Conservation (phyloP, 2,888 invertebrate species). For the Dasysyrphus albostriatus region DNA sequence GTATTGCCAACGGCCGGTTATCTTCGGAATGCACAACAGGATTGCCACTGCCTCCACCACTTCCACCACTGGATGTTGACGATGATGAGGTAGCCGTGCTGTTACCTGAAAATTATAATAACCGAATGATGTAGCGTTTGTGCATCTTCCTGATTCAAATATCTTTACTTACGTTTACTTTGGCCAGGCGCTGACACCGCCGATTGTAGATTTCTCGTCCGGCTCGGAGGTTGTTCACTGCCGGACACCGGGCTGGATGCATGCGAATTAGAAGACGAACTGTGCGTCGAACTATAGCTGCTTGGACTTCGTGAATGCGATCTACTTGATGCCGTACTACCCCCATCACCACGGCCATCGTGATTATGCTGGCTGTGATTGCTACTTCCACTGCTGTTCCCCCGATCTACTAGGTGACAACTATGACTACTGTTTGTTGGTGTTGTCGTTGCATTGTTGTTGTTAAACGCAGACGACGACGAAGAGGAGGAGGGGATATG, state of each 20-base stretch:
- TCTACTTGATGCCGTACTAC: conserved; percentile 85
- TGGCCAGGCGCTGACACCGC: conserved; percentile 83
- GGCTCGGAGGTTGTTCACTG: conserved; percentile 79
- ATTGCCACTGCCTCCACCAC: conserved; percentile 79
- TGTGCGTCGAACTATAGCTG: conserved; percentile 84
- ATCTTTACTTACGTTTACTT: conserved; percentile 72
- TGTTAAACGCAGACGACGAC: conserved; percentile 55
- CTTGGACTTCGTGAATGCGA: conserved; percentile 85
- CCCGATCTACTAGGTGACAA: conserved; percentile 77
- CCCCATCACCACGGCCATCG: conserved; percentile 79
- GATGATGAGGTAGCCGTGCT: conserved; percentile 76
- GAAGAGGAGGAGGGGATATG: conserved; percentile 72
- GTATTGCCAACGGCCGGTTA: conserved; percentile 93
- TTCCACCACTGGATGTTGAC: conserved; percentile 81
- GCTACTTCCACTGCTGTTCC: conserved; percentile 78
- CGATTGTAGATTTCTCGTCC: conserved; percentile 84
- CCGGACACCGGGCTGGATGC: conserved; percentile 83
- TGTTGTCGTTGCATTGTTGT: conserved; percentile 70
- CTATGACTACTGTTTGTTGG: conserved; percentile 77
- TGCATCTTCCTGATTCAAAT: background rate
- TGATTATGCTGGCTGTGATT: conserved; percentile 82
- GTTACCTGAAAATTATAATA: conserved; percentile 77
- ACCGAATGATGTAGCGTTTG: background rate
- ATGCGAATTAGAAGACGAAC: conserved; percentile 83
- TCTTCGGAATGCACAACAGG: conserved; percentile 84